Conservation (phyloP, 2,888 invertebrate species). For the Rapana venosa region DNA sequence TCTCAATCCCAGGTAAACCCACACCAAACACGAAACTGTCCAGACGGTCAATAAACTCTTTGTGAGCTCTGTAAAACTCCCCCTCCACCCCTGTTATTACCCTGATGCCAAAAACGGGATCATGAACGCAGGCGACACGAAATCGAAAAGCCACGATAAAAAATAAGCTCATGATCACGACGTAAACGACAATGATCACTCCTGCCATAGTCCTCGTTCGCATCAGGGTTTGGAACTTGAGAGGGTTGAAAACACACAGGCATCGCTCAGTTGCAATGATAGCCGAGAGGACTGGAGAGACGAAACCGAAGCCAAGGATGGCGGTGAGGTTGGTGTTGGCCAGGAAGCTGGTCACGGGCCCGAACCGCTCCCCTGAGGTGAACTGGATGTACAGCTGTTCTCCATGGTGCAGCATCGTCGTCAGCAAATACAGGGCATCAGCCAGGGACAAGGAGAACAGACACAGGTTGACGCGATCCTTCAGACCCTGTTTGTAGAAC, state of each 20-base stretch:
- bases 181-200: not conserved
- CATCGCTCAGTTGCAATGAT: slow-evolving; percentile 25
- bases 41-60: not conserved
- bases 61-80: not conserved
- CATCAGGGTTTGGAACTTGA: slow-evolving; percentile 27
- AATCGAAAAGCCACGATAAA: not conserved
- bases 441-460: not conserved
- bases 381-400: slow-evolving; percentile 2
- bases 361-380: not conserved
- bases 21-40: slow-evolving; percentile 25
- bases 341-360: not conserved
- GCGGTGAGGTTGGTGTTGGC: not conserved
- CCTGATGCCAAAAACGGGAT: not conserved
- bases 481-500: slow-evolving; percentile 2
- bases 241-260: slow-evolving; percentile 4
- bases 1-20: not conserved
- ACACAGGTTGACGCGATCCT: slow-evolving; percentile 22
- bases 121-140: not conserved
- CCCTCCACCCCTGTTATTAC: not conserved
- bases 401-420: not conserved
- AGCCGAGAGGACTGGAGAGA: not conserved
- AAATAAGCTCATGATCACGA: not conserved
- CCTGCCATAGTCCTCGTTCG: not conserved
- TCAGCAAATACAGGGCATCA: not conserved
- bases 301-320: not conserved